Evolutionary conservation across 2,888 invertebrate species (phyloP), one percentile per base, ranked within the genome.

Genomic region (Choristoneura rosaceana): DNA sequence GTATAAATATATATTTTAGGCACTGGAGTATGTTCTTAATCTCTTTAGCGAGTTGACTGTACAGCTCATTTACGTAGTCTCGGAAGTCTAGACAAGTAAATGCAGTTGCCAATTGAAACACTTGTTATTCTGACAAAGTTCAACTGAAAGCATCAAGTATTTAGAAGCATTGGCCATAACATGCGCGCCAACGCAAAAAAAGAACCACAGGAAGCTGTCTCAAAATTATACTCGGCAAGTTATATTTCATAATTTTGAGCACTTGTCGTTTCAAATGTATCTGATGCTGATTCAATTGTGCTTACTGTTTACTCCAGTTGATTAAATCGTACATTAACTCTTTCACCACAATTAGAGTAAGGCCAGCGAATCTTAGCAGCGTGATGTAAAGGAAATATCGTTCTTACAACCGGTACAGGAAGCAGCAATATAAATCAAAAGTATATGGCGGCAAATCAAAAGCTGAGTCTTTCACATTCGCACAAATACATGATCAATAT

Each of bases 11-110:
- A 52, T 64, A 73, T 64, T 69, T 69, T 69, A 73, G 69, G 73
- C 73, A 73, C 73, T 73, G 73, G 73, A 73, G 73, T 73, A 73
- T 73, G 73, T 73, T 64, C 41, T 60, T 73, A 73, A 73, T 73
- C 68, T 73, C 73, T 69, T 63, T 52, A 64, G 17, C 64, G 60
- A 69, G 73, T 73, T 58, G 69, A 38, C 66, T 65, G 34, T 45
- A 45, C 62, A 55, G 71, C 47, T 71, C 15, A 47, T 66, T 15
- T 43, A 34, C 55, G 15, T 52, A 66, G 62, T 67, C 71, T 50
- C 71, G 67, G 67, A 63, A 67, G 71, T 58, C 50, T n/a, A 38
- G 41, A 25, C 61, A 50, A 41, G 8, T 43, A 25, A 63, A 34
- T 58, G 17, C 15, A 38, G 63, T 38, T 45, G n/a, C 45, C 58